Evolutionary conservation across 2,888 invertebrate species (phyloP).

Genomic region (Aspidiotus rigidus): DNA sequence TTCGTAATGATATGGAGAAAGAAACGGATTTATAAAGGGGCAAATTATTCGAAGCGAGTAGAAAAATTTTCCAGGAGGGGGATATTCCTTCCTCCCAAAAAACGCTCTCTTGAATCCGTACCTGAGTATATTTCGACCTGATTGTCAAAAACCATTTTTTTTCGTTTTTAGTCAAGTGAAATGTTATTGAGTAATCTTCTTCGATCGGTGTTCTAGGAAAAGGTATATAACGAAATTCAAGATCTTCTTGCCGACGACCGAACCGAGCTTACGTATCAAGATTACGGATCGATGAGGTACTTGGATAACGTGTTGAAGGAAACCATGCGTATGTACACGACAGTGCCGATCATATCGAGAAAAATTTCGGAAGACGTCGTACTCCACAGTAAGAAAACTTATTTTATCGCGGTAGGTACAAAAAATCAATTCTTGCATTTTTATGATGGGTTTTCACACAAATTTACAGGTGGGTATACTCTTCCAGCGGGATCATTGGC

Average conservation of each 20-base stretch:
- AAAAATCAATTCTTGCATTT: not conserved
- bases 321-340: constrained; percentile 31
- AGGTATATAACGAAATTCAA: constrained; percentile 20
- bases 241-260: constrained; percentile 24
- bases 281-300: constrained; percentile 30
- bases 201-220: constrained; percentile 1
- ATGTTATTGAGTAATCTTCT: no score
- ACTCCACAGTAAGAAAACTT: constrained; percentile 12
- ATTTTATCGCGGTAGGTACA: not conserved
- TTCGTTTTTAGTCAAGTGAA: no score
- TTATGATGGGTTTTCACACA: not conserved
- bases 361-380: constrained; percentile 20
- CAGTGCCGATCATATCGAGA: constrained; percentile 31
- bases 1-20: no score
- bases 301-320: constrained; percentile 34
- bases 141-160: no score
- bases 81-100: no score
- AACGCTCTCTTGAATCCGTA: not conserved
- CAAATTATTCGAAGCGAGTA: no score
- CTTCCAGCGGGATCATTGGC: constrained; percentile 19
- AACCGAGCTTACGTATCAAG: constrained; percentile 29
- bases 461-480: constrained; percentile 8
- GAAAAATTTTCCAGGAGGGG: no score
- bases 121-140: not conserved
- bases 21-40: no score